Percentiles rank a stretch among this genome's conserved stretches.
Evolutionary conservation across 2,888 invertebrate genomes (phyloP).

Genomic region (Cryptus armator): DNA sequence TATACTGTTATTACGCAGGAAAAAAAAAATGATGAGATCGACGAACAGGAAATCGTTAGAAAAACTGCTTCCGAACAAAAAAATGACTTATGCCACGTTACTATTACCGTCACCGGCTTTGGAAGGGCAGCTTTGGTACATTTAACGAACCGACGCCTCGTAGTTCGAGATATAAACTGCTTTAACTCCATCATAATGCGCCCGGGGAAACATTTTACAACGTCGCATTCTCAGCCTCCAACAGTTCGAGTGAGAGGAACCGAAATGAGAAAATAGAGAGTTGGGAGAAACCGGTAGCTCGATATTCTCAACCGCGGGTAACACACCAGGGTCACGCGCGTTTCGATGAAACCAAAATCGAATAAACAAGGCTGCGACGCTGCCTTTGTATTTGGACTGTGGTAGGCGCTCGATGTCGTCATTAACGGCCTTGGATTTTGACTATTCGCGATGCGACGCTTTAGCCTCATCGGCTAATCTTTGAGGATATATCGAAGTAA

Average conservation of each 20-base stretch:
- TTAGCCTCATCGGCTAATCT: no score
- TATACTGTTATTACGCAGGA: not conserved
- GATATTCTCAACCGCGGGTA: not conserved
- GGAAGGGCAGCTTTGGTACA: not conserved
- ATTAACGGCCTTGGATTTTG: not conserved
- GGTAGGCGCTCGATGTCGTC: not conserved
- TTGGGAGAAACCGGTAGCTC: conserved; percentile 39
- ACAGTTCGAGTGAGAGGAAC: not conserved
- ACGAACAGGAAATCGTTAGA: no score
- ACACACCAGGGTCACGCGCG: conserved; percentile 3
- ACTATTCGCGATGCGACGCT: not conserved
- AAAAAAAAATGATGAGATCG: no score
- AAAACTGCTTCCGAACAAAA: no score
- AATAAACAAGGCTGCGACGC: not conserved
- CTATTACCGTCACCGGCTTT: no score
- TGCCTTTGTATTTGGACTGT: not conserved
- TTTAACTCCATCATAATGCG: not conserved
- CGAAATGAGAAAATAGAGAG: conserved; percentile 7
- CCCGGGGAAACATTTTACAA: not conserved
- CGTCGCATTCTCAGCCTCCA: not conserved
- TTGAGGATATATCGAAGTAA: not conserved
- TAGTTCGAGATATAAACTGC: not conserved
- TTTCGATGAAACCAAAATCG: not conserved
- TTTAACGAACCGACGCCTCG: not conserved
- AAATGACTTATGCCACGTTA: no score